Evolutionary conservation across 2,113 vertebrate genomes (phyloP), one percentile per base, ranked within the genome.

Genomic region (Lasiurus borealis): DNA sequence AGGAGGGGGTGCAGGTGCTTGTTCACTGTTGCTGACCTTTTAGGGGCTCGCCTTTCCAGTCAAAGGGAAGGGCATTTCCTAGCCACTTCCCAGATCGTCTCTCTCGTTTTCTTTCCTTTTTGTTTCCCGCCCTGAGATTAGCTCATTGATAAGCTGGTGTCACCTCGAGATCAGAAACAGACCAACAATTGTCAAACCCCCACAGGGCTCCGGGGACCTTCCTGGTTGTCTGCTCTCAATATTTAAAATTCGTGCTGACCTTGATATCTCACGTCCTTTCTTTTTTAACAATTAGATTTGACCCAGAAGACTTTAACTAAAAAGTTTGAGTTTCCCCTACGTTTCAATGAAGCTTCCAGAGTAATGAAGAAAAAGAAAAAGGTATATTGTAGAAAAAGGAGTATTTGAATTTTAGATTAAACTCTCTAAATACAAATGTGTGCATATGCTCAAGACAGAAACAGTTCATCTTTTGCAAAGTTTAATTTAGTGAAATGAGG

Each of bases 311-410:
- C 90, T 82, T 94, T 85, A 95, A 8, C 69, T 93, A 94, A 96
- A 90, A 18, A 1, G 54, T 98, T 97, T 97, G 98, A 98, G 95
- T 98, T 98, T 84, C 97, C 98, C 29, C 62, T 97, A 85, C 93
- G 97, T 94, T 93, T 96, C 80, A 96, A 95, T 90, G 93, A 88
- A 10, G 13, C 54, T 94, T 96, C 95, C 85, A 97, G 98, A 97
- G 92, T 83, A 96, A 96, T 85, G 91, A 95, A 93, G 85, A 98
- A 97, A 95, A 98, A 96, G 81, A 94, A 98, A 97, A 98, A 98
- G 98, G 98, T 98, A 98, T 71, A 96, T 73, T 91, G 97, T 62
- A 31, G 3, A 73, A 72, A 78, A 88, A 31, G 27, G 36, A 54
- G 19, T 66, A 69, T 92, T 88, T 95, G 50, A 96, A 80, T 90